Evolutionary conservation across 2,888 invertebrate genomes (phyloP).

Genomic region (Apoderus coryli): DNA sequence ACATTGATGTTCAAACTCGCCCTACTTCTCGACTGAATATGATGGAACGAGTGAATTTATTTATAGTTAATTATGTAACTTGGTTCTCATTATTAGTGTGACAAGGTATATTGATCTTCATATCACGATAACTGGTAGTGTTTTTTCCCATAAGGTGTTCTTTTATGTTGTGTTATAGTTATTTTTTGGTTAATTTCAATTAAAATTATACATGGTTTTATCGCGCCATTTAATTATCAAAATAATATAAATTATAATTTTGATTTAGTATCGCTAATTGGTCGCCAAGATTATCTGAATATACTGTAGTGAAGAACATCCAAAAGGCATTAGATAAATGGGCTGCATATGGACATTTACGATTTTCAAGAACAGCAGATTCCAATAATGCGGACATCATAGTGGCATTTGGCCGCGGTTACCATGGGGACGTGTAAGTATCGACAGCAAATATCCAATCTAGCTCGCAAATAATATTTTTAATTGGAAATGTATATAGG

Average conservation of each 20-base stretch:
- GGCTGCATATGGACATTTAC: conserved; percentile 49
- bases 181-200: conserved; percentile 3
- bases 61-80: too few species aligned
- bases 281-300: conserved; percentile 43
- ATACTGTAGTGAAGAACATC: conserved; percentile 41
- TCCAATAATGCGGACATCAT: conserved; percentile 55
- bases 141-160: too few species aligned
- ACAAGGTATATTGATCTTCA: too few species aligned
- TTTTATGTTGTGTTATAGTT: too few species aligned
- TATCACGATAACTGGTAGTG: too few species aligned
- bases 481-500: too few species aligned
- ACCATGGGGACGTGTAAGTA: conserved; percentile 55
- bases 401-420: conserved; percentile 51
- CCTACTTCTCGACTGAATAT: too few species aligned
- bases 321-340: conserved; percentile 49
- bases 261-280: conserved; percentile 50
- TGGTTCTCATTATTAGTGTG: too few species aligned
- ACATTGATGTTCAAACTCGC: too few species aligned
- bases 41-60: too few species aligned
- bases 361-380: conserved; percentile 35
- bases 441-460: neutral
- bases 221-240: neutral
- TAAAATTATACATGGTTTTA: neutral
- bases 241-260: conserved; percentile 1
- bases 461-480: too few species aligned